Conservation (phyloP, 2,113 vertebrate genomes). For the Myotis brandtii region DNA sequence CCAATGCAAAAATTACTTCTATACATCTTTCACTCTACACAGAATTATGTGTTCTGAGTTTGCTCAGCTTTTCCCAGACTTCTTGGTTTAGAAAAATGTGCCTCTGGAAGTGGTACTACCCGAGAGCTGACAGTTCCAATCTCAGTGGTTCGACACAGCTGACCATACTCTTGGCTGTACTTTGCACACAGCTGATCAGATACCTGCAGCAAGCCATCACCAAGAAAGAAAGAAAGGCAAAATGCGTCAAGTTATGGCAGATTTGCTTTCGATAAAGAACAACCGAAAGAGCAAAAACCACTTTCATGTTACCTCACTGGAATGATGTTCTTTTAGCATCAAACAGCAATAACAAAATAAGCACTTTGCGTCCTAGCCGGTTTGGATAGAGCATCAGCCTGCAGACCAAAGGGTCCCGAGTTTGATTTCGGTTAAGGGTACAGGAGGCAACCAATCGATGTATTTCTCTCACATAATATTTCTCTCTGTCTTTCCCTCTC, state of each 20-base stretch:
- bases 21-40: not conserved
- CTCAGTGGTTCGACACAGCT: slow-evolving; percentile 93
- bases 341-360: slow-evolving; percentile 4
- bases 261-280: slow-evolving; percentile 1
- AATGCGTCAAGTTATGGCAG: not conserved
- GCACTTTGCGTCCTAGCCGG: not conserved
- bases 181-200: slow-evolving; percentile 94
- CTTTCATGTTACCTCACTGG: not conserved
- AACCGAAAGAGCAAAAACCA: not conserved
- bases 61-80: not conserved
- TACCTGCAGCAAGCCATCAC: slow-evolving; percentile 85
- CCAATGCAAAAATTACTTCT: slow-evolving; percentile 17
- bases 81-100: slow-evolving; percentile 9
- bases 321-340: not conserved
- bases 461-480: too few relatives aligned
- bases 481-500: too few relatives aligned
- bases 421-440: too few relatives aligned
- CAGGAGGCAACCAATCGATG: too few relatives aligned
- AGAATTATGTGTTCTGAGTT: not conserved
- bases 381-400: too few relatives aligned
- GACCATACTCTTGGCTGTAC: slow-evolving; percentile 95
- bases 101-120: not conserved
- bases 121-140: slow-evolving; percentile 88
- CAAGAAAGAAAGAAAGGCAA: not conserved
- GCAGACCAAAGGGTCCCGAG: too few relatives aligned